phyloP scores from a whole-genome alignment of 2,113 vertebrate species.

The Ibidorhyncha struthersii region DNA sequence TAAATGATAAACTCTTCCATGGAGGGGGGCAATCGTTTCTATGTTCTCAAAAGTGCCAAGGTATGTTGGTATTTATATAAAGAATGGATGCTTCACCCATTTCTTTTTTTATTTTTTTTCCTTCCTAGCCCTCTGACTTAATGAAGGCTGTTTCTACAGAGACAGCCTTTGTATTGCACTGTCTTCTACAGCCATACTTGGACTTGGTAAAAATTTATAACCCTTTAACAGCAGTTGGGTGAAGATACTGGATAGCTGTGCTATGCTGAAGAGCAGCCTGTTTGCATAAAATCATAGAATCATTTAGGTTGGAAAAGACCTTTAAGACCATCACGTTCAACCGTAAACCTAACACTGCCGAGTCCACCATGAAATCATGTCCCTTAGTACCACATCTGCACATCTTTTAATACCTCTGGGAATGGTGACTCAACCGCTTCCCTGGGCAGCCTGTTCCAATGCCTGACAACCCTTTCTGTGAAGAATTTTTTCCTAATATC shows the following conservation, averaged over 20 bases:
- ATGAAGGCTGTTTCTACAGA: neutral
- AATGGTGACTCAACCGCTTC: neutral
- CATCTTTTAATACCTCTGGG: neutral
- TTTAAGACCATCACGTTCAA: neutral
- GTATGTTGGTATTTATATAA: neutral
- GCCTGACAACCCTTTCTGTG: neutral
- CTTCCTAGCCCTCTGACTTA: neutral
- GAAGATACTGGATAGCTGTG: neutral
- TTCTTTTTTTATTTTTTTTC: neutral
- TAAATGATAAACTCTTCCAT: neutral
- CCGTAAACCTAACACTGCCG: neutral
- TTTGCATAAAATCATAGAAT: neutral
- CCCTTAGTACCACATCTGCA: fast-evolving
- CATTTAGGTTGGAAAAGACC: neutral
- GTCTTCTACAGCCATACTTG: neutral
- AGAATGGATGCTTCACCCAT: neutral
- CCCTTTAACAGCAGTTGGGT: neutral
- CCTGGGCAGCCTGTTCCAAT: neutral
- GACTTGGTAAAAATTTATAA: neutral
- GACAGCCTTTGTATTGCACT: neutral
- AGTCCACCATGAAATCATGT: neutral
- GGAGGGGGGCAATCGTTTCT: neutral
- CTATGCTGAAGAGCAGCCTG: neutral
- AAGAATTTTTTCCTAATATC: neutral
- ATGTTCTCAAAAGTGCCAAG: neutral